These are phyloP conservation scores for Nesidiocoris tenuis DNA, from an alignment of 2,888 invertebrate genomes.

Conservation along the genomic window DNA sequence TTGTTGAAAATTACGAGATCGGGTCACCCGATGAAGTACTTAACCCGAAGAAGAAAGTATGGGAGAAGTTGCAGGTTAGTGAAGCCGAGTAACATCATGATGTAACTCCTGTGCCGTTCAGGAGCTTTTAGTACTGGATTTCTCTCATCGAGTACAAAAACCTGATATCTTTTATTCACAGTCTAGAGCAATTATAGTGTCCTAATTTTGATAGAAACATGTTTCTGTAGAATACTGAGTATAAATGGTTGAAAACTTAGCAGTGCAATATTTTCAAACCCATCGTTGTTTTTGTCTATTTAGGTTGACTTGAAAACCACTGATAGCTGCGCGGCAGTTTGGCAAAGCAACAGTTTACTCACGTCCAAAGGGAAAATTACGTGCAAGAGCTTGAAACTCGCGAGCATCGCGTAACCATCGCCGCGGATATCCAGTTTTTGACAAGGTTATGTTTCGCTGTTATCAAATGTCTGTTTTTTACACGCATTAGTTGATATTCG, in stretches of 20 bases:
- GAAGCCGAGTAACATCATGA: too few species aligned
- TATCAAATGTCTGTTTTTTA: too few species aligned
- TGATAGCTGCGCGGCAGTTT: conserved; percentile 70
- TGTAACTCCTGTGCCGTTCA: too few species aligned
- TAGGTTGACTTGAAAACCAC: conserved; percentile 65
- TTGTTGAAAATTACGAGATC: conserved; percentile 76
- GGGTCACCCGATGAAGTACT: conserved; percentile 80
- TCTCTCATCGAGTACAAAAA: too few species aligned
- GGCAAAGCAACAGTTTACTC: conserved; percentile 78
- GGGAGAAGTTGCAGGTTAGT: conserved; percentile 81
- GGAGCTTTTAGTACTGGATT: too few species aligned
- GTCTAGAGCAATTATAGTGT: too few species aligned
- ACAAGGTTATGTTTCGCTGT: too few species aligned
- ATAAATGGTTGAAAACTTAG: too few species aligned
- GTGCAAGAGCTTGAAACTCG: conserved; percentile 73
- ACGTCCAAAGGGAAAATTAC: conserved; percentile 70
- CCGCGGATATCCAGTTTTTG: too few species aligned
- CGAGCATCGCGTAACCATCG: conserved; percentile 72
- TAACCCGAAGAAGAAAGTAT: conserved; percentile 94
- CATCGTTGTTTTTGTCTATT: conserved; percentile 37
- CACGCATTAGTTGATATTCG: too few species aligned
- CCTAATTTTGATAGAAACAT: background rate
- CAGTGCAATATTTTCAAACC: too few species aligned
- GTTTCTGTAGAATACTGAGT: background rate
- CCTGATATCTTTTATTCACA: too few species aligned